Evolutionary conservation across 2,113 vertebrate genomes (phyloP), one percentile per base, ranked within the genome.

Genomic region (Dunckerocampus dactyliophorus): DNA sequence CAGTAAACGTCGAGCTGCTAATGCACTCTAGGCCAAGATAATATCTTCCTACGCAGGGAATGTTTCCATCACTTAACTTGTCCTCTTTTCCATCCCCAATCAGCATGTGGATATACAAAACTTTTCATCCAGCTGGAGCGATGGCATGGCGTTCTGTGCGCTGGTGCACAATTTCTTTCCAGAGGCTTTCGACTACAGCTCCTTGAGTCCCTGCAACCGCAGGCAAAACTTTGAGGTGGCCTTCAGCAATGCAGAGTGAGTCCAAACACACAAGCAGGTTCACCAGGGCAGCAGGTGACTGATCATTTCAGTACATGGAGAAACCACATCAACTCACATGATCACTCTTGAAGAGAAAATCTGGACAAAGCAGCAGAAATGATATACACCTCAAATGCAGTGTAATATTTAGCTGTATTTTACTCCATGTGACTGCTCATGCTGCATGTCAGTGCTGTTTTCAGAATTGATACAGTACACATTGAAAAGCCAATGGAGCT

Each of bases 81-180:
- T 17, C 15, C 45, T 34, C 1, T 13, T 64, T 15, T 72, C 31
- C 63, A 2, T 62, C 65, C 53, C 63, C 58, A 15, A 3, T 1
- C 69, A 99, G 97, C 92, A 99, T 0, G 95, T 99, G 84, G 89
- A 95, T 64, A 99, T 99, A 82, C 95, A 98, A 90, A 99, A 99
- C 84, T 99, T 99, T 81, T 98, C 97, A 1, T 97, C 96, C 65
- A 98, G 97, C 69, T 99, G 97, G 97, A 97, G 95, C 2, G 91
- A 98, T 0, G 97, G 97, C 45, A 95, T 99, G 96, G 97, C 97
- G 6, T 99, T 98, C 81, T 98, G 97, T 22, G 97, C 96, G 51
- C 88, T 99, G 70, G 95, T 99, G 46, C 97, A 99, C 87, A 93
- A 97, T 80, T 99, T 98, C 88, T 99, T 99, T 75, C 97, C 97